phyloP scores from a whole-genome alignment of 1,140 invertebrate genomes.

The Mesaphorura yosii region DNA sequence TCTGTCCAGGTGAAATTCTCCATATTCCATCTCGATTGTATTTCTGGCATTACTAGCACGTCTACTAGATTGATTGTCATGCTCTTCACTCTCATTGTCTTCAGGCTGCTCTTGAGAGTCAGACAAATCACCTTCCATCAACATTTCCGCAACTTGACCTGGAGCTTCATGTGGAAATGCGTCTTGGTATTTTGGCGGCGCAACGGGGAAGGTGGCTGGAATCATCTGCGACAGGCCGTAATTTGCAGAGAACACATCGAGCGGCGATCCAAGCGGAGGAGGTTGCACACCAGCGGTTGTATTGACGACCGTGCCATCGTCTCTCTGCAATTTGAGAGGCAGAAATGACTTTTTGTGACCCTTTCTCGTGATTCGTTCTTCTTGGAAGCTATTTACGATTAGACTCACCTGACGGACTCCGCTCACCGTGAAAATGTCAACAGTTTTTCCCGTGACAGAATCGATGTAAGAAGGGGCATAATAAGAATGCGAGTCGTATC shows the following conservation, averaged over 20 bases:
- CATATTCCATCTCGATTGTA: no score
- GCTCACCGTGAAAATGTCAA: conserved; percentile 30
- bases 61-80: no score
- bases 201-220: conserved; percentile 17
- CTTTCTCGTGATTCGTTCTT: not conserved
- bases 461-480: conserved; percentile 39
- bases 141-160: conserved; percentile 29
- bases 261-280: not conserved
- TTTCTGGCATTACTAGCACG: no score
- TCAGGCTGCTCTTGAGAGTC: not conserved
- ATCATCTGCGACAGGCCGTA: conserved; percentile 3
- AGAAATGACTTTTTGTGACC: not conserved
- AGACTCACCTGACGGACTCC: conserved; percentile 27
- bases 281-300: not conserved
- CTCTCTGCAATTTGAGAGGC: not conserved
- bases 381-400: not conserved
- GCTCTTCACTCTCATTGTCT: no score
- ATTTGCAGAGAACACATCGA: conserved; percentile 26
- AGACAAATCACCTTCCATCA: conserved; percentile 20
- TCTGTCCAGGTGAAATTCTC: no score
- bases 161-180: conserved; percentile 28
- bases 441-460: conserved; percentile 15
- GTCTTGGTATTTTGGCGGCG: conserved; percentile 27
- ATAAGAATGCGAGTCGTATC: conserved; percentile 51
- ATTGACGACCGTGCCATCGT: not conserved